Evolutionary conservation across 2,797 vertebrate species (phyloP).

Genomic region (Chiroxiphia lanceolata): DNA sequence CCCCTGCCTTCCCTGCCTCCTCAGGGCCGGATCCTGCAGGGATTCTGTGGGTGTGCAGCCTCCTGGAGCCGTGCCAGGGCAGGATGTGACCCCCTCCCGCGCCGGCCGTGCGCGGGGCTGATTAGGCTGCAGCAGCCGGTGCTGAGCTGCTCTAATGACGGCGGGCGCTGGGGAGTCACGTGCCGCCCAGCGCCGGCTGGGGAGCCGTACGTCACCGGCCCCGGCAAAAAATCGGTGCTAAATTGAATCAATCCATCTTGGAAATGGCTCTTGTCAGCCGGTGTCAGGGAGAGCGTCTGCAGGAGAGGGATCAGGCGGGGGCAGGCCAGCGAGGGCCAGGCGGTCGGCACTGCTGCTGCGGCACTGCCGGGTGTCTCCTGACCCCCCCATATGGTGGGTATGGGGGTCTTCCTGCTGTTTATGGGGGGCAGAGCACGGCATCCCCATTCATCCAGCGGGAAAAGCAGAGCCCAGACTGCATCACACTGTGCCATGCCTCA

Average conservation of each 20-base stretch:
- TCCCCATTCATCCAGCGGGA: neutral
- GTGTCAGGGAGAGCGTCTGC: constrained; percentile 79
- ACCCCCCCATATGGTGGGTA: neutral
- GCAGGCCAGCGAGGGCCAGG: constrained; percentile 32
- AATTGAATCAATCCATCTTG: constrained; percentile 90
- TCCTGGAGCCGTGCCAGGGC: fast-evolving
- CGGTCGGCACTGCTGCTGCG: neutral
- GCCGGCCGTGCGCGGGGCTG: neutral
- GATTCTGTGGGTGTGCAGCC: fast-evolving
- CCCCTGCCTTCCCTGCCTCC: neutral
- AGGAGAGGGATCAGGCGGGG: constrained; percentile 70
- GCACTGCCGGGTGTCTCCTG: neutral
- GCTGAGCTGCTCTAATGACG: constrained; percentile 68
- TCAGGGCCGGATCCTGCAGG: fast-evolving
- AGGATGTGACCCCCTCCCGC: neutral
- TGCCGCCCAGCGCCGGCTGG: constrained; percentile 58
- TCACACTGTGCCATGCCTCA: neutral
- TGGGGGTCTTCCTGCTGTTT: neutral
- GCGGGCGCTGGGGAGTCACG: constrained; percentile 67
- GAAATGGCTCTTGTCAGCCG: constrained; percentile 86
- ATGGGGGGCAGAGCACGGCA: neutral
- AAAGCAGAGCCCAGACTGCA: neutral
- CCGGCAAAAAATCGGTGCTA: constrained; percentile 80
- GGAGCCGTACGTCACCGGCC: constrained; percentile 79
- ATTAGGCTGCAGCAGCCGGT: constrained; percentile 35